Conservation (phyloP, 2,888 invertebrate genomes). For the Lampropteryx suffumata region DNA sequence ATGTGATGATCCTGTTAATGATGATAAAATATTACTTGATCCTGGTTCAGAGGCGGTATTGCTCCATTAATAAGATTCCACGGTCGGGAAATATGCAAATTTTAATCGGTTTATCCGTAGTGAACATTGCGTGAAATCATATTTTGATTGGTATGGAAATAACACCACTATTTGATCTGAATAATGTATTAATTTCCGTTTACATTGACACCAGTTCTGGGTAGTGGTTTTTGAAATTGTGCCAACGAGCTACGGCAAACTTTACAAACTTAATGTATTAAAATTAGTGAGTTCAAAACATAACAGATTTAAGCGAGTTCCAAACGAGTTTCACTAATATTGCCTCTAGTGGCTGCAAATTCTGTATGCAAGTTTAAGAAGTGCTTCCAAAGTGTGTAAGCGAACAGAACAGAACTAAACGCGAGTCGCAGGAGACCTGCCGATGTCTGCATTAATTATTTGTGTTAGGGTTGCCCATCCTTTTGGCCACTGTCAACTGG, state of each 20-base stretch:
- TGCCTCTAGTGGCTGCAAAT: slow-evolving; percentile 1
- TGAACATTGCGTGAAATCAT: background rate
- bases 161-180: background rate
- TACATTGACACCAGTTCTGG: too few relatives aligned
- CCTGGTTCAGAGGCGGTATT: background rate
- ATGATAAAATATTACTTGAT: background rate
- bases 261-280: too few relatives aligned
- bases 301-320: background rate
- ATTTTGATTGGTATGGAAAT: background rate
- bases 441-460: slow-evolving; percentile 29
- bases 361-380: slow-evolving; percentile 3
- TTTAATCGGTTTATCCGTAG: background rate
- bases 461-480: slow-evolving; percentile 19
- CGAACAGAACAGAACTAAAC: slow-evolving; percentile 12
- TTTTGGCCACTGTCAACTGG: too few relatives aligned
- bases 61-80: background rate
- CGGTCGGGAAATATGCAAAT: slow-evolving; percentile 10
- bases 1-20: slow-evolving; percentile 28
- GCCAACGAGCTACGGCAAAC: too few relatives aligned
- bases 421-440: slow-evolving; percentile 18
- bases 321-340: slow-evolving; percentile 10
- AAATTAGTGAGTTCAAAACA: background rate
- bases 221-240: too few relatives aligned
- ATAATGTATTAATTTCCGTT: too few relatives aligned
- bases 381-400: slow-evolving; percentile 5